phyloP scores from a whole-genome alignment of 92 coral and sea anemone genomes.

The Heteractis magnifica region DNA sequence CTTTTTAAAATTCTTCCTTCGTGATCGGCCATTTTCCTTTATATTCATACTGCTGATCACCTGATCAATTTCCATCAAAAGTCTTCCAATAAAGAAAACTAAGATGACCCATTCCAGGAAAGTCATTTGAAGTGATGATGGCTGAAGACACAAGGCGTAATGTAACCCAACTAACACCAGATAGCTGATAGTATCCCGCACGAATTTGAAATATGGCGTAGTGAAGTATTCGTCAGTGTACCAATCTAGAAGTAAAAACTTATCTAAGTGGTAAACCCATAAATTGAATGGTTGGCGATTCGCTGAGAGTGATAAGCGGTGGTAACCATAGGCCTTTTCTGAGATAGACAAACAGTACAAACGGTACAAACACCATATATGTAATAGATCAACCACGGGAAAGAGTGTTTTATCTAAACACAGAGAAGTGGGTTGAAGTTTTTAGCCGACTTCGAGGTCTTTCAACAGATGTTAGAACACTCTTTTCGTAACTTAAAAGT shows the following conservation, averaged over 20 bases:
- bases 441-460: too few relatives aligned
- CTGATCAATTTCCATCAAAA: conserved; percentile 28
- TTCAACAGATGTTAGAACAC: too few relatives aligned
- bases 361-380: too few relatives aligned
- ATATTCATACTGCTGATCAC: conserved; percentile 9
- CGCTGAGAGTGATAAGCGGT: too few relatives aligned
- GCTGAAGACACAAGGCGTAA: conserved; percentile 38
- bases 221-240: conserved; percentile 46
- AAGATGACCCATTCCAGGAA: conserved; percentile 45
- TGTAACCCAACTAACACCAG: conserved; percentile 39
- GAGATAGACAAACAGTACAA: too few relatives aligned
- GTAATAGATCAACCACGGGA: too few relatives aligned
- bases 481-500: too few relatives aligned
- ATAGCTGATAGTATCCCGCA: conserved; percentile 48
- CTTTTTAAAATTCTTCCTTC: neutral
- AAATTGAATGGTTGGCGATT: neutral
- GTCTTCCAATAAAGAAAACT: conserved; percentile 52
- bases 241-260: conserved; percentile 17
- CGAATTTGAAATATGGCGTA: conserved; percentile 48
- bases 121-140: conserved; percentile 40
- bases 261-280: neutral
- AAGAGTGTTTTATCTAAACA: too few relatives aligned
- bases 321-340: too few relatives aligned
- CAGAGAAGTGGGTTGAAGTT: too few relatives aligned
- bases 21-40: neutral